Evolutionary conservation across 2,888 invertebrate species (phyloP), one percentile per base, ranked within the genome.

Genomic region (Macrophya alboannulata): DNA sequence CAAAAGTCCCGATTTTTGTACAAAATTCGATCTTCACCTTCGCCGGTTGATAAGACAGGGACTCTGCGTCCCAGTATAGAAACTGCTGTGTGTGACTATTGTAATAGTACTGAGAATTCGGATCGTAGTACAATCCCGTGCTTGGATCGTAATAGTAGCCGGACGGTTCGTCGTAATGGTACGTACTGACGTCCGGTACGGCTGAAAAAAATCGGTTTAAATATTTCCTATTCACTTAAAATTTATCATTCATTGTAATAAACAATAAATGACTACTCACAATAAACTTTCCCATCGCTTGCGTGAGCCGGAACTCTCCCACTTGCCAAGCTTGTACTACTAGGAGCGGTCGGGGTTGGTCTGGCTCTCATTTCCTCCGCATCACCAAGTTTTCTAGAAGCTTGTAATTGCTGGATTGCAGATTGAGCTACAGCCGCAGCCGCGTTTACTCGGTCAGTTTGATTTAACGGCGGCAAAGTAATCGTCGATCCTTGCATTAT

Each of bases 91-190:
- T 97, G 89, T 97, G 97, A 89, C 97, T 97, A 93, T 99, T 99
- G 94, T 97, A 99, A 94, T 99, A 99, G 94, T 99, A 99, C 92
- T 97, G 98, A 3, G 99, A 98, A 89, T 96, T 98, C 0, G 98
- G 97, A 94, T 99, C 99, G 93, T 99, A 99, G 94, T 99, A 99
- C 21, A 99, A 95, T 0, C 98, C 98, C 0, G 99, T 99, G 1
- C 95, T 94, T 0, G 98, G 96, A 93, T 99, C 99, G 92, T 98
- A 99, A 92, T 99, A 99, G 92, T 98, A 99, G 0, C 99, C 99
- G 4, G 99, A 99, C 0, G 97, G 96, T 92, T 98, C 98, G 93
- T 99, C 99, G 91, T 98, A 99, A 91, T 98, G 97, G 93, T 99
- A 99, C 59, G 97, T 97, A 81, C 97, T 96, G 12, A 98, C 97